These are phyloP conservation scores for Tretioscincus oriximinensis DNA, from an alignment of 2,113 vertebrate species.

Conservation along the genomic window DNA sequence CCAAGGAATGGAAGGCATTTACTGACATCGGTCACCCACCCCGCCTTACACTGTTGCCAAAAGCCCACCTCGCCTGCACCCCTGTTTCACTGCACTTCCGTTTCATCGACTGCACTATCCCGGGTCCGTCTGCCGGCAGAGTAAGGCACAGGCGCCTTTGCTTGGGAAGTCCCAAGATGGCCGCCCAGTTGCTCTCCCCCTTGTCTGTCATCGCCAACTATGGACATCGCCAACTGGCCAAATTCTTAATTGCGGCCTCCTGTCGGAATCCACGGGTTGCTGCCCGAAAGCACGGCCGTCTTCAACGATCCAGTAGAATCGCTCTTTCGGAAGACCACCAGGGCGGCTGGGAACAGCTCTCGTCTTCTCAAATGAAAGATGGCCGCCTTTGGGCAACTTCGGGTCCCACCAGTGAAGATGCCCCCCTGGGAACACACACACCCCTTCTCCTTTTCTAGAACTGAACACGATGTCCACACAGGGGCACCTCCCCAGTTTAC, in stretches of 20 bases:
- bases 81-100: neutral
- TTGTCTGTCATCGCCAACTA: neutral
- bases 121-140: neutral
- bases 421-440: neutral
- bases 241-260: neutral
- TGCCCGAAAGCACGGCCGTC: neutral
- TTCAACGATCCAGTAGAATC: neutral
- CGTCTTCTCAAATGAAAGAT: neutral
- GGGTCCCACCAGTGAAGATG: neutral
- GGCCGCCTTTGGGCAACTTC: neutral
- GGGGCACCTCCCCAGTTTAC: neutral
- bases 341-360: neutral
- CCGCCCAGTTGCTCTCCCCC: neutral
- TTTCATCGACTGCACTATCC: neutral
- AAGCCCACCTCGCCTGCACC: neutral
- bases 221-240: no score
- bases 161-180: neutral
- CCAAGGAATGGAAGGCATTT: neutral
- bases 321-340: neutral
- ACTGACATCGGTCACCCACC: neutral
- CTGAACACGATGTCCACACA: neutral
- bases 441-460: neutral
- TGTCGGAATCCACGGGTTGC: no score
- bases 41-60: constrained; percentile 16
- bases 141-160: constrained; percentile 17